Evolutionary conservation across 2,888 invertebrate species (phyloP).

Genomic region (Saturnia pavonia): DNA sequence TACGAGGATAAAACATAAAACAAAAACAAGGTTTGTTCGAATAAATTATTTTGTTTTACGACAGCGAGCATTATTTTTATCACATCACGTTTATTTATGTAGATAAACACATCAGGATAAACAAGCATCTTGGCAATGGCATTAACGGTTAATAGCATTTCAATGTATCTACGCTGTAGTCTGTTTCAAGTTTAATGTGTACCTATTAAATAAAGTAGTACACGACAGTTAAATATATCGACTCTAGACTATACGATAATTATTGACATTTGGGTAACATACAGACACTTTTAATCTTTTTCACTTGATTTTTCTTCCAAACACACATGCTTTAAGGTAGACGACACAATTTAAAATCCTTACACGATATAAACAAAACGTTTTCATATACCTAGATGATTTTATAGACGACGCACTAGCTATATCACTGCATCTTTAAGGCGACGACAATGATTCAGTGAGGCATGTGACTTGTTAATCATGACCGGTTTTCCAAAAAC

Average conservation of each 20-base stretch:
- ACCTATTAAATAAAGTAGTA: constrained; percentile 31
- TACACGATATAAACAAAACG: constrained; percentile 18
- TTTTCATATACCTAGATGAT: constrained; percentile 10
- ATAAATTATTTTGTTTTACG: constrained; percentile 8
- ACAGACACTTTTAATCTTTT: neutral
- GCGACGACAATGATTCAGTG: constrained; percentile 58
- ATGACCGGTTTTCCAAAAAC: constrained; percentile 51
- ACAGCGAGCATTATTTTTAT: neutral
- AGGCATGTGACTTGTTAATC: constrained; percentile 46
- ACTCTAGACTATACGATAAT: neutral
- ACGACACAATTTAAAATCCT: constrained; percentile 16
- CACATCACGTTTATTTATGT: constrained; percentile 1
- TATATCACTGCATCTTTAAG: constrained; percentile 53
- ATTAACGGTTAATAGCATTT: constrained; percentile 35
- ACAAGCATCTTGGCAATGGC: constrained; percentile 32
- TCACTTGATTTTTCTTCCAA: neutral
- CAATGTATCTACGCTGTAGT: constrained; percentile 30
- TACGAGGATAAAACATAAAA: neutral
- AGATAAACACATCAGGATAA: constrained; percentile 24
- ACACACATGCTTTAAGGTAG: neutral
- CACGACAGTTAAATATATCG: constrained; percentile 23
- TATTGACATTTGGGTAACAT: neutral
- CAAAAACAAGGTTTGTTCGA: neutral
- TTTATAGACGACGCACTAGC: constrained; percentile 6
- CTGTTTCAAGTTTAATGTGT: constrained; percentile 32